Base-by-base conservation (phyloP, 30 jellyfish, hydroid and myxozoan species). In the Pseudorhiza aurosa region DNA sequence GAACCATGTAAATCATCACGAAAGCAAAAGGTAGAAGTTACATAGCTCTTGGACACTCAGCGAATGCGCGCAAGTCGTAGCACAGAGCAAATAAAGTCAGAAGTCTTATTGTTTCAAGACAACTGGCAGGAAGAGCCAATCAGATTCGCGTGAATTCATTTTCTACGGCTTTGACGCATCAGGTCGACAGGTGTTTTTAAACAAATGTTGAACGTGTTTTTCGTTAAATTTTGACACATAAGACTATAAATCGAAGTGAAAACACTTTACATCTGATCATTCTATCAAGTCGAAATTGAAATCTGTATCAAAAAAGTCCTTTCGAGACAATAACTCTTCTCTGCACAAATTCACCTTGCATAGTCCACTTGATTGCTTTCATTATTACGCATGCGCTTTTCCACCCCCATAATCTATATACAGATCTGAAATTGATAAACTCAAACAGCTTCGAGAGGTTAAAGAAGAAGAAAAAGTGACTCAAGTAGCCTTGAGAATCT, bases 181-280 rank as follows among this genome's bases (percentile, higher is more conserved):
- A 27, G 36, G 67, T 53, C 9, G 35, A 64, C 77, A 64, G 77
- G 77, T 64, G 77, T 39, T 40, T n/a, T n/a, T 64, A 30, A 15
- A 42, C 40, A 33, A 64, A 39, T n/a, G n/a, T 42, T 33, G 33
- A 39, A 64, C 58, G 53, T 33, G 58, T 15, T 33, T 32, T 2
- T 64, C 53, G 36, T 64, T 11, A 64, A 64, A 33, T 19, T 19
- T 39, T 30, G n/a, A n/a, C 77, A 28, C 4, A 31, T 2, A 64
- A 33, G 58, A 33, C 32, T 64, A 7, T 42, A 30, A n/a, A 33
- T 39, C 18, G 77, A 58, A 64, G 77, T 32, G 28, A 35, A 64
- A 64, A 14, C 40, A 37, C 31, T 17, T 15, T 10, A 35, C 53
- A 64, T 64, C 58, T 30, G 77, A 64, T 35, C 40, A 64, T 64